phyloP scores from a whole-genome alignment of 2,797 vertebrate genomes.

The Tadarida brasiliensis region DNA sequence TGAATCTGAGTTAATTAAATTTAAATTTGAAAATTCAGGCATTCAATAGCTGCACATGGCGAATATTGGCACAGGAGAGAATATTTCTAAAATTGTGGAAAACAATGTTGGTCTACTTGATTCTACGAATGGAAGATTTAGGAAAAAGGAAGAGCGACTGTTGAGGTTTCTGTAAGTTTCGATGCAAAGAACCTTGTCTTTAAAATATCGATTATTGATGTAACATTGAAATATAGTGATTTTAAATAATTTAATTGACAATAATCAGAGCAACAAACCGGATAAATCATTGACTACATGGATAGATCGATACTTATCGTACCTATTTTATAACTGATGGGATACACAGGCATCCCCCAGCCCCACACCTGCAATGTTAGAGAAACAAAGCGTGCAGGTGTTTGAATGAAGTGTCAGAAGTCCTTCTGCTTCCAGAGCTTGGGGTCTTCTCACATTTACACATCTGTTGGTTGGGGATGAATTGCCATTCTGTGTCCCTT shows the following conservation, averaged over 20 bases:
- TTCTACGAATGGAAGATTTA: not conserved
- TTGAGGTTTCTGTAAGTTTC: not conserved
- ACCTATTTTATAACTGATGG: not conserved
- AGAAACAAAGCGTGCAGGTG: not conserved
- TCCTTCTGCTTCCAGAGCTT: not conserved
- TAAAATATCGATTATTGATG: not conserved
- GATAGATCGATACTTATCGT: not conserved
- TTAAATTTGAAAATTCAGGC: not conserved
- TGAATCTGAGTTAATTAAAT: conserved; percentile 1
- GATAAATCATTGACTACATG: not conserved
- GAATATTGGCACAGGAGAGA: not conserved
- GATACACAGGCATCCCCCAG: not conserved
- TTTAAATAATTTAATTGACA: not conserved
- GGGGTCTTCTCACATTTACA: not conserved
- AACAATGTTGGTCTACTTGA: not conserved
- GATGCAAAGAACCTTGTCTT: not conserved
- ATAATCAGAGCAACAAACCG: not conserved
- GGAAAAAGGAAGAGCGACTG: not conserved
- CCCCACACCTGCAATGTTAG: not conserved
- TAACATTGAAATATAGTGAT: not conserved
- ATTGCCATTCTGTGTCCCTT: not conserved
- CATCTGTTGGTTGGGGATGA: not conserved
- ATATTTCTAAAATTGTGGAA: not conserved
- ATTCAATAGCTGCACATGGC: not conserved
- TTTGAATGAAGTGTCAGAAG: not conserved